Base-by-base conservation (phyloP, 2,113 vertebrate genomes). In the Colistium nudipinnis region DNA sequence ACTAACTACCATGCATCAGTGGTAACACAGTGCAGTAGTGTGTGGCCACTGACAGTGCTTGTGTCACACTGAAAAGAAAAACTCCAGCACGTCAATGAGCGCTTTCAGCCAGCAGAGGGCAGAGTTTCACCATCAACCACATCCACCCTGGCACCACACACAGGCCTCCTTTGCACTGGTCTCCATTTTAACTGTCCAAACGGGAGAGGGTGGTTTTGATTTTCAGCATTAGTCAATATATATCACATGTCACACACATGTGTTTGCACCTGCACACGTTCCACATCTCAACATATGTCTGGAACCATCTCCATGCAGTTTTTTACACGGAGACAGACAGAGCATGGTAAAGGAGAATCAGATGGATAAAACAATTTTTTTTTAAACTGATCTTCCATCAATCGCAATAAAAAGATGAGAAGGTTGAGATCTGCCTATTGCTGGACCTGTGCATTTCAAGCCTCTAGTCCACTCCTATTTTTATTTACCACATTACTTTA, bases 61-160 rank as follows among this genome's bases (percentile, higher is more conserved):
- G 44, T 78, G 75, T 44, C 16, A 3, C 49, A 52, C 28, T 47
- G 9, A 63, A 25, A 38, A 4, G 4, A 33, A 16, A 70, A 48
- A 74, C 56, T n/a, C n/a, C n/a, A n/a, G n/a, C 56, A 39, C 33
- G 12, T 52, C 59, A 78, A 51, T 85, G 63, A 33, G 11, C 62
- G 53, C 14, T 9, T 36, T 70, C 44, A 0, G 81, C 91, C 93
- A 90, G 91, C 90, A 93, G 93, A 88, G 89, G 87, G 90, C 91
- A 90, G 81, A 74, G 74, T 91, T 89, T 89, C 43, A 88, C 82
- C 75, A 90, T 70, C 31, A 63, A 80, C 30, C 13, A 45, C 27
- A 5, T 28, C 1, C 3, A 52, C 1, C 19, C 13, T 30, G 70
- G 38, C 2, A 24, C 28, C 43, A 45, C n/a, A 22, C 49, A 11